These are phyloP conservation scores for Drosophila fuyamai DNA, from an alignment of 1,140 invertebrate genomes.

Conservation along the genomic window DNA sequence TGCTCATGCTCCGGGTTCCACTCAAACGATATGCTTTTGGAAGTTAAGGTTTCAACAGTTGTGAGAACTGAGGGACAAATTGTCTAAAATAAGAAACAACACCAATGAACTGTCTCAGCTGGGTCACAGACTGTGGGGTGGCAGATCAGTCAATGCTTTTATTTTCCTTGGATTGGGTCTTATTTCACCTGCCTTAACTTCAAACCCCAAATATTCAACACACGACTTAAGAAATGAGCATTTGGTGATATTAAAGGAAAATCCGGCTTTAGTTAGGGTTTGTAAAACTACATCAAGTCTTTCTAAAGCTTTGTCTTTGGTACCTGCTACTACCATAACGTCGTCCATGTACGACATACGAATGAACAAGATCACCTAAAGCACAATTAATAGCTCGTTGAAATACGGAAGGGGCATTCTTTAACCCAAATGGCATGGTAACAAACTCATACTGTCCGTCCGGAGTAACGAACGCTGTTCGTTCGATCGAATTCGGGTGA, in stretches of 20 bases:
- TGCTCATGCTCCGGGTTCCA: constrained; percentile 13
- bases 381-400: not conserved
- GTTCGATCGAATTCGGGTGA: constrained; percentile 1
- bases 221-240: constrained; percentile 7
- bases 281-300: constrained; percentile 3
- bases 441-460: not conserved
- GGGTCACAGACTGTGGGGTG: constrained; percentile 6
- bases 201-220: constrained; percentile 13
- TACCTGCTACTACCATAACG: constrained; percentile 4
- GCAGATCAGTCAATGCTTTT: constrained; percentile 1
- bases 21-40: too few relatives aligned
- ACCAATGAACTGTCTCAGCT: not conserved
- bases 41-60: too few relatives aligned
- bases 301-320: constrained; percentile 3
- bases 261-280: not conserved
- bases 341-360: constrained; percentile 18
- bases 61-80: too few relatives aligned
- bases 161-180: constrained; percentile 1
- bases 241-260: not conserved
- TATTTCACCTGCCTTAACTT: not conserved
- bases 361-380: constrained; percentile 4
- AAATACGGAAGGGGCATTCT: not conserved
- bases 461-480: not conserved
- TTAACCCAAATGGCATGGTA: not conserved
- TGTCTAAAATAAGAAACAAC: not conserved